Base-by-base conservation (phyloP, 2,113 vertebrate species). In the Oncorhynchus gorbuscha region DNA sequence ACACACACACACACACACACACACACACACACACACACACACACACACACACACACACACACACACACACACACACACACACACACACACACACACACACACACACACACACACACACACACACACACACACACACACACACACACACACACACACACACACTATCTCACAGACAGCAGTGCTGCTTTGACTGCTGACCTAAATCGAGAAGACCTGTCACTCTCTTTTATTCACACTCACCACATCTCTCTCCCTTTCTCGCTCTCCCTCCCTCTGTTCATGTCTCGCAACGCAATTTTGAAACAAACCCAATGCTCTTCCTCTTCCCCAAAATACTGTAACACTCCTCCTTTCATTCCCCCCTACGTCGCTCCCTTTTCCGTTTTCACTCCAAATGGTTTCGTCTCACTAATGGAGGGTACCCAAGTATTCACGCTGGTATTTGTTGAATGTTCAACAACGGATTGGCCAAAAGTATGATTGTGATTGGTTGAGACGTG, bases 171-270 rank as follows among this genome's bases (percentile, higher is more conserved):
- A 77, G 85, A 90, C 87, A 86, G 85, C 73, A 77, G 84, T 76
- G 32, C 76, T n/a, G 83, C 88, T 92, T 84, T 88, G 89, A 89
- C 88, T 91, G 90, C 84, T 92, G 92, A 92, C 92, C 91, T 93
- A 90, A 90, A 94, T 92, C 87, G 83, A 85, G 81, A 82, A 64
- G 86, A 91, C 89, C 89, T 91, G 91, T 93, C 91, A 90, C 89
- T 91, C 92, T 92, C 86, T 89, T 84, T 93, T 92, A 93, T 85
- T 92, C 87, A 92, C 91, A 91, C 91, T 86, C 79, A 77, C 89
- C 13, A 18, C 24, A 67, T 20, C 26, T 70, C 72, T 35, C 16
- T 39, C 39, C 8, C 39, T 2, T 9, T 39, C 39, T 39, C 39
- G 7, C 39, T 9, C 8, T 39, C 35, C 8, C 35, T 39, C 39